Base-by-base conservation (phyloP, 2,113 vertebrate genomes). In the Hystrix cristata region DNA sequence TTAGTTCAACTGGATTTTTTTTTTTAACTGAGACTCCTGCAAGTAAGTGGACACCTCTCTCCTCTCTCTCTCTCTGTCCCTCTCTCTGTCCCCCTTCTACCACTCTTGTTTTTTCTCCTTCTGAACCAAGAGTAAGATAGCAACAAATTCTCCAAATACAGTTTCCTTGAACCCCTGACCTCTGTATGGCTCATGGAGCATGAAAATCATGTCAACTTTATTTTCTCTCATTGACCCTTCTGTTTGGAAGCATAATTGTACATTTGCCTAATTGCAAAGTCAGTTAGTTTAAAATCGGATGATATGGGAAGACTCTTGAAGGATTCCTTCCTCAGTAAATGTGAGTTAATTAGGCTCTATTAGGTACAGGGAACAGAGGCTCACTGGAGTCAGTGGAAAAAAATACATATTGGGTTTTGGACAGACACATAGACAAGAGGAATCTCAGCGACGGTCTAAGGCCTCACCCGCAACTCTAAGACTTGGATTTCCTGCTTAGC, bases 41-140 rank as follows among this genome's bases (percentile, higher is more conserved):
- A 71, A 92, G 38, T 65, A 14, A 65, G 64, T 67, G 31, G 13
- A 31, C 15, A 11, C 12, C 13, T 34, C 64, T 34, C 29, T 34
- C 64, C 64, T 15, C 64, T 5, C 64, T 65, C 11, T 64, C 9
- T 25, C 60, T 8, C 9, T 25, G 21, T 8, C 60, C 62, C 62
- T 12, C 29, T 7, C 38, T 31, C 29, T 13, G 27, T 3, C 64
- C 31, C 12, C 31, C 65, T 34, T 67, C 87, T 72, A 64, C 76
- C 10, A 85, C 38, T 38, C 53, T 59, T 69, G 46, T 85, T 23
- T 12, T 81, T 93, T 92, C 51, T 82, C 65, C 74, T 76, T 85
- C 86, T 78, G 72, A 97, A 71, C 34, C 25, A 65, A 72, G 53
- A 92, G 76, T 53, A 57, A 62, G 80, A 94, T 34, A 84, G 4